Evolutionary conservation across 2,797 vertebrate species (phyloP), one percentile per base, ranked within the genome.

Genomic region (Fringilla coelebs): DNA sequence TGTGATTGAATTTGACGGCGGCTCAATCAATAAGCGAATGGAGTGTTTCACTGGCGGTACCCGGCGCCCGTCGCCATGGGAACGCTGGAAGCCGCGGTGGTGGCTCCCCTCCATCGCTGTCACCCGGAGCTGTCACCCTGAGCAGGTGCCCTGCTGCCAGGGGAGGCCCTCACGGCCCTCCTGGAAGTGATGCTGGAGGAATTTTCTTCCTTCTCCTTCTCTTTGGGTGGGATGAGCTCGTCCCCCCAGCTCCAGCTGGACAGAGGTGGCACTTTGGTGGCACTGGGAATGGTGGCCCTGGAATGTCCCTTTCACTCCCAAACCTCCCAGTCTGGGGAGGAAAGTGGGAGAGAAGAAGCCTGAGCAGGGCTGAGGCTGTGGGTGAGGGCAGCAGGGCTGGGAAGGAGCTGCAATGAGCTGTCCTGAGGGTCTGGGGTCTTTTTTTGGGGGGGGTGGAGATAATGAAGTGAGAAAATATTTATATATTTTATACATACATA

Each of bases 1-100:
- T 45, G 75, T 97, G 97, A 98, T 98, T 98, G 97, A 98, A 97
- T 98, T 97, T 98, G 97, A 98, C 97, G 95, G 95, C 86, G 93
- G 96, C 81, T 80, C 96, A 97, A 98, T 98, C 97, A 96, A 97
- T 97, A 89, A 77, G 41, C 66, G 74, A 94, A 92, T 51, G 92
- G 95, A 96, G 97, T 83, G 96, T 81, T 96, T 58, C 88, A 46
- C 91, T 29, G 5, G 46, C 89, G 1, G 90, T 26, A 28, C 85
- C 2, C 4, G 18, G 88, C 68, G 24, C 34, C 29, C 0, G 90
- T 97, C 77, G 43, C 97, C 95, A 88, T 89, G 97, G 98, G 89
- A 96, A 97, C 96, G 1, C n/a, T 13, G 93, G 66, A 87, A 83
- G 96, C 51, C 29, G 6, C 11, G 21, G 14, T 34, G 68, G 82